Conservation (phyloP, 2,888 invertebrate species). For the Hetaerina titia region DNA sequence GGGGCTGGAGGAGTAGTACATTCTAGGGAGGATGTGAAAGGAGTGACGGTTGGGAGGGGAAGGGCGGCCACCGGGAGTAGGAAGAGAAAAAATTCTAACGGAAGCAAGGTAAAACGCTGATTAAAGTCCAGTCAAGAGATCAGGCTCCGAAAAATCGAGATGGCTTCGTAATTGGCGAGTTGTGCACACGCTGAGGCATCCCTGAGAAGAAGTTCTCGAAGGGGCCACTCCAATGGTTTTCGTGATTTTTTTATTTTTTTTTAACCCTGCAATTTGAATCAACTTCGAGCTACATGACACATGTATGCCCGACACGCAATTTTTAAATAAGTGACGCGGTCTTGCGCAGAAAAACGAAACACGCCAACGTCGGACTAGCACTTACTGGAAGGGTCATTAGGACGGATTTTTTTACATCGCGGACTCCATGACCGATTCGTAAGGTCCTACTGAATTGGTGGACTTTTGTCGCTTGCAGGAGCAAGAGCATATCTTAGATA, state of each 20-base stretch:
- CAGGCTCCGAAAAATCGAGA: constrained; percentile 55
- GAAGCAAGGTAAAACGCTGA: constrained; percentile 25
- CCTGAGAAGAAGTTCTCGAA: not conserved
- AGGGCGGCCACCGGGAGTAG: not conserved
- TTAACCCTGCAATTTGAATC: constrained; percentile 54
- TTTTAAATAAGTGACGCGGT: constrained; percentile 41
- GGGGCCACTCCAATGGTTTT: constrained; percentile 22
- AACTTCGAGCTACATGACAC: constrained; percentile 49
- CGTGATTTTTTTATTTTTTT: constrained; percentile 40
- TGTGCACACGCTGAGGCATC: not conserved
- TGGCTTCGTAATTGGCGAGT: constrained; percentile 43
- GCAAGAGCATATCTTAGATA: too few species aligned
- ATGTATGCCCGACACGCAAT: constrained; percentile 35
- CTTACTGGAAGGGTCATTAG: not conserved
- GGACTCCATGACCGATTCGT: not conserved
- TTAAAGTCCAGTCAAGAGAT: constrained; percentile 53
- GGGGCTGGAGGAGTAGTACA: not conserved
- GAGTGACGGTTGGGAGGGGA: not conserved
- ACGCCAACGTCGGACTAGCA: not conserved
- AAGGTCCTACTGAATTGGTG: not conserved
- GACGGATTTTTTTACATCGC: not conserved
- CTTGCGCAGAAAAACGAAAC: not conserved
- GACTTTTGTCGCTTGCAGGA: not conserved
- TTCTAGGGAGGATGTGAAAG: not conserved
- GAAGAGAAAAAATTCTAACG: not conserved